phyloP scores from a whole-genome alignment of 2,797 vertebrate species.

The Ctenopoma kingsleyae region DNA sequence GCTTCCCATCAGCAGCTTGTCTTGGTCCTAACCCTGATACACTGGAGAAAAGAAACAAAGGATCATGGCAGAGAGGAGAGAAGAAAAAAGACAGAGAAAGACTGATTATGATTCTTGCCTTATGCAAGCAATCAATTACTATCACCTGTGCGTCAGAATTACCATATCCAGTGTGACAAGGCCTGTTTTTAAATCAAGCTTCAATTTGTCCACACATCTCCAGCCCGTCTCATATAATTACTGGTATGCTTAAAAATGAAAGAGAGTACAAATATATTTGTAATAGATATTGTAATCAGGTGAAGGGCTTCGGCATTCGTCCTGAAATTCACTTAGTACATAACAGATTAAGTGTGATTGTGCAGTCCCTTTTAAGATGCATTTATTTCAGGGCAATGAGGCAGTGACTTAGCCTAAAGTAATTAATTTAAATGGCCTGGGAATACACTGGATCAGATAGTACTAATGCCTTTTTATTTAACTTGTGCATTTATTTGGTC shows the following conservation, averaged over 20 bases:
- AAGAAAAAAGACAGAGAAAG: slow-evolving; percentile 69
- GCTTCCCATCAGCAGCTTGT: slow-evolving; percentile 85
- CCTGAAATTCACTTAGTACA: slow-evolving; percentile 41
- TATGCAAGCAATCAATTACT: slow-evolving; percentile 73
- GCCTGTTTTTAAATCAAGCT: slow-evolving; percentile 68
- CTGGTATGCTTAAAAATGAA: slow-evolving; percentile 49
- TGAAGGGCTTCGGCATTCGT: slow-evolving; percentile 56
- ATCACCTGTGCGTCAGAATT: slow-evolving; percentile 69
- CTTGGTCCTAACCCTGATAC: slow-evolving; percentile 86
- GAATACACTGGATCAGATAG: slow-evolving; percentile 48
- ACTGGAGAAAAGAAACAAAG: slow-evolving; percentile 83
- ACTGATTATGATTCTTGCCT: slow-evolving; percentile 77
- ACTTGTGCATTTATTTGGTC: slow-evolving; percentile 49
- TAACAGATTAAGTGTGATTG: slow-evolving; percentile 63
- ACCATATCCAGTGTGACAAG: slow-evolving; percentile 70
- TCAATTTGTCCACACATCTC: slow-evolving; percentile 57
- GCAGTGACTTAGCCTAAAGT: slow-evolving; percentile 67
- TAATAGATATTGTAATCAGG: slow-evolving; percentile 46
- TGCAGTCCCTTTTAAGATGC: slow-evolving; percentile 56
- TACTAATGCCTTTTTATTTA: slow-evolving; percentile 19
- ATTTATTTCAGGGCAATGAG: slow-evolving; percentile 63
- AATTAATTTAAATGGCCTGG: slow-evolving; percentile 59
- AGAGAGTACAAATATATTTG: slow-evolving; percentile 49
- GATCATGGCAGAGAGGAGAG: slow-evolving; percentile 75
- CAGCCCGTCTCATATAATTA: slow-evolving; percentile 58